A percentile compares a stretch with the other conserved stretches of the same genome.
Evolutionary conservation across 2,797 vertebrate genomes (phyloP).

Genomic region (Pelodytes ibericus): DNA sequence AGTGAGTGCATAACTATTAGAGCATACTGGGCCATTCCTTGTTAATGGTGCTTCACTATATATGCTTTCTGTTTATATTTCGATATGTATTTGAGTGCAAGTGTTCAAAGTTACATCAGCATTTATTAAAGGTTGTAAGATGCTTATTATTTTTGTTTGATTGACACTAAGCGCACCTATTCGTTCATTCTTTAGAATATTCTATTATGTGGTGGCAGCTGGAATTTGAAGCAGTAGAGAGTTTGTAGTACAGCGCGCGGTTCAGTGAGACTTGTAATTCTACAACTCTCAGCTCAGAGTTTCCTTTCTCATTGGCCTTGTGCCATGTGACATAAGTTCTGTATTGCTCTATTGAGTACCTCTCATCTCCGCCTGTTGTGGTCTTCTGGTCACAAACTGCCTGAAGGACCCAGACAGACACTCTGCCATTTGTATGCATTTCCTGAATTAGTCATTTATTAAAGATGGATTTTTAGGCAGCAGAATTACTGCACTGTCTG

Average conservation of each 20-base stretch:
- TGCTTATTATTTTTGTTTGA: too few relatives aligned
- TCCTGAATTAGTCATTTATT: slow-evolving; percentile 3
- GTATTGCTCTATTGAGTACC: not conserved
- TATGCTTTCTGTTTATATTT: too few relatives aligned
- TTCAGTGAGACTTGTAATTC: not conserved
- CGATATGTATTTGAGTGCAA: too few relatives aligned
- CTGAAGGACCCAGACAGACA: slow-evolving; percentile 15
- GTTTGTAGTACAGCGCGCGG: not conserved
- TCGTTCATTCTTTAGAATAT: too few relatives aligned
- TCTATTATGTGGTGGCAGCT: not conserved
- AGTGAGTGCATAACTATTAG: too few relatives aligned
- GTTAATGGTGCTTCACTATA: too few relatives aligned
- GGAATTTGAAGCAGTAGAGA: not conserved
- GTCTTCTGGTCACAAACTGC: slow-evolving; percentile 1
- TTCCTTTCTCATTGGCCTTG: slow-evolving; percentile 21
- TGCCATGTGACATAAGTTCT: not conserved
- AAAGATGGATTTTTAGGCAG: not conserved
- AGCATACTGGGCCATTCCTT: too few relatives aligned
- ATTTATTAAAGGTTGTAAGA: too few relatives aligned
- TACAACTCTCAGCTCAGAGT: not conserved
- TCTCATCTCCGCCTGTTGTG: not conserved
- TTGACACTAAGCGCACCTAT: too few relatives aligned
- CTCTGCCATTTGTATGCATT: not conserved
- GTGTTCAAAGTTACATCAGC: too few relatives aligned
- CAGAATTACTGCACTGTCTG: not conserved